Evolutionary conservation across 2,113 vertebrate species (phyloP), one percentile per base, ranked within the genome.

Genomic region (Hippocampus abdominalis): DNA sequence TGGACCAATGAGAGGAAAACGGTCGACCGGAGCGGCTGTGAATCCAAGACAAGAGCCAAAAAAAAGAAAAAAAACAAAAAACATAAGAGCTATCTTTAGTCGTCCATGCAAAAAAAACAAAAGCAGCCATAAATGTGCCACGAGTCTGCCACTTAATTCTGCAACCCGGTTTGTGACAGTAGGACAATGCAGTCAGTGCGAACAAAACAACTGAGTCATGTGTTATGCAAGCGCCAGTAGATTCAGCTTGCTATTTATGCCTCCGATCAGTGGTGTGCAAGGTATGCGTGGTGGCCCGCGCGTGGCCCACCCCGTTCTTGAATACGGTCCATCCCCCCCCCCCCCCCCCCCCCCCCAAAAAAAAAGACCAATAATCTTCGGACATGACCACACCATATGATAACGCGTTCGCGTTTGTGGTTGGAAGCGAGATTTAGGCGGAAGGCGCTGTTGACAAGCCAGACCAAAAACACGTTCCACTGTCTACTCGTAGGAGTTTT

Each of bases 31-130:
- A 40, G 82, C 82, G 78, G 72, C 83, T 86, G 79, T 84, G 85
- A 79, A 72, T 72, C 71, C 75, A 83, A 86, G 87, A 79, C 81
- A 76, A 54, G 75, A 83, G 71, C 77, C n/a, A n/a, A n/a, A n/a
- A n/a, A 83, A 83, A 87, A 78, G 68, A 75, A 63, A 32, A 36
- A 6, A 36, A 83, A 83, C 87, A 78, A 70, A 76, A 63, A 72
- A 75, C 74, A 78, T 36, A 4, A 36, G 79, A 27, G 81, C 90
- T 92, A 90, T 91, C 84, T 92, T 91, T 91, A 91, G 90, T 78
- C 68, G 25, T 79, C 77, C 77, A 76, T 56, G 83, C n/a, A 73
- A 46, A 39, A 51, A 60, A 60, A 32, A 29, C 15, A 60, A 32
- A 60, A 29, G 25, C 79, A 77, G 84, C 83, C 77, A 77, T 86